Evolutionary conservation across 1,140 invertebrate genomes (phyloP).

Genomic region (Panulirus ornatus): DNA sequence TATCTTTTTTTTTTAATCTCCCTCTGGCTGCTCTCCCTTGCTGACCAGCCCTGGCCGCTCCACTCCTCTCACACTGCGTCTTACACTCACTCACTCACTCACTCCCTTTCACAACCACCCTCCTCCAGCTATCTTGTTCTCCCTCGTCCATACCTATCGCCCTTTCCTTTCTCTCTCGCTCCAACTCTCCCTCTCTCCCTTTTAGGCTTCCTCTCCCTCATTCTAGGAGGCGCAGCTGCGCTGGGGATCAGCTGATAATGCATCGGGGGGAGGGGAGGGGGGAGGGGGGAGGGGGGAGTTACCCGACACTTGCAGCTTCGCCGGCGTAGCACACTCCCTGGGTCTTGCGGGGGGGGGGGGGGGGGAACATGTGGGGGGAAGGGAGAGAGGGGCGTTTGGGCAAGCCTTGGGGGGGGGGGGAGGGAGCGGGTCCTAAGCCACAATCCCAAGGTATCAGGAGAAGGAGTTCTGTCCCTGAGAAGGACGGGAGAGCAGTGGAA

Average conservation of each 20-base stretch:
- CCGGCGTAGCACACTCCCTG: too few species aligned
- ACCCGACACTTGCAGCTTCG: too few species aligned
- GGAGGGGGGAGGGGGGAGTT: neutral
- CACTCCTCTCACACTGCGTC: conserved; percentile 1
- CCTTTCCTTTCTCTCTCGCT: neutral
- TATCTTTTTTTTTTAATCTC: neutral
- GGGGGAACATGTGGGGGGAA: neutral
- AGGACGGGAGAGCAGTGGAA: neutral
- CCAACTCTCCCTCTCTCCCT: neutral
- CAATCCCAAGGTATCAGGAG: neutral
- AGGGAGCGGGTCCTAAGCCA: neutral
- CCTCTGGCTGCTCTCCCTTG: neutral
- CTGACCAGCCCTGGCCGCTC: neutral
- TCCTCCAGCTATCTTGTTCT: neutral
- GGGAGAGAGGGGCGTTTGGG: neutral
- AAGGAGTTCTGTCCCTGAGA: neutral
- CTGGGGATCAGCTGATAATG: conserved; percentile 2
- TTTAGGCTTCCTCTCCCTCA: neutral
- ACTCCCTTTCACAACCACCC: conserved; percentile 8
- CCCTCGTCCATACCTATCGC: neutral
- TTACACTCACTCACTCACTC: conserved; percentile 22
- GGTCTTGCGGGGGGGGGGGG: neutral
- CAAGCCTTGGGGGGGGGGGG: neutral
- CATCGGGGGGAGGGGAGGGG: neutral
- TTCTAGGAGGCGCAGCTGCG: neutral